Evolutionary conservation across 2,888 invertebrate genomes (phyloP).

Genomic region (Andrena bicolor): DNA sequence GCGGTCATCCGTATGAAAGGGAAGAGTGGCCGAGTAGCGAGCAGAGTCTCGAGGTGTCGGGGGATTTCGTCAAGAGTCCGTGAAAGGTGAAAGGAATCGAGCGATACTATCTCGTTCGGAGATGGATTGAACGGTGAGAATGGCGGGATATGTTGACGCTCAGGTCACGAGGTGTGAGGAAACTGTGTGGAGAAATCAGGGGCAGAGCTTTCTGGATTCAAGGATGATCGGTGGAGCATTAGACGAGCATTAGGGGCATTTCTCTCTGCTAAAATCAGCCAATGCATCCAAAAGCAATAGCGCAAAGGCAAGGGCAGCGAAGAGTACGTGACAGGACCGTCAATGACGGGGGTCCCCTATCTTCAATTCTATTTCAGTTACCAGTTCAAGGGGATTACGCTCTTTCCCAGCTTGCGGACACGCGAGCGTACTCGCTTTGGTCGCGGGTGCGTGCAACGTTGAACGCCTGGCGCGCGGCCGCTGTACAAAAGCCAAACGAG

Average conservation of each 20-base stretch:
- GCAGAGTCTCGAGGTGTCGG: not conserved
- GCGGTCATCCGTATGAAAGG: constrained; percentile 26
- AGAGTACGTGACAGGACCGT: constrained; percentile 13
- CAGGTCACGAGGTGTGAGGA: not conserved
- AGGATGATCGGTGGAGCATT: not conserved
- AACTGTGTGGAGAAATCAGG: not conserved
- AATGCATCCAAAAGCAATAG: constrained; percentile 33
- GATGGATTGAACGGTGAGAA: constrained; percentile 1
- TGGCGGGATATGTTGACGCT: not conserved
- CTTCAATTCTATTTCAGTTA: constrained; percentile 59
- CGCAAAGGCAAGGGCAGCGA: constrained; percentile 4
- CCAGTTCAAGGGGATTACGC: constrained; percentile 52
- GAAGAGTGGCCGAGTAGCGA: constrained; percentile 18
- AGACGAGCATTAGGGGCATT: not conserved
- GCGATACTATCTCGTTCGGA: not conserved
- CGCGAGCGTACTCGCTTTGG: constrained; percentile 32
- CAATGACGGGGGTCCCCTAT: constrained; percentile 30
- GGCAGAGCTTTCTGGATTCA: constrained; percentile 1
- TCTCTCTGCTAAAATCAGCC: too few relatives aligned
- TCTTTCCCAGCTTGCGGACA: constrained; percentile 40
- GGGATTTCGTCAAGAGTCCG: constrained; percentile 3
- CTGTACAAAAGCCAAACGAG: constrained; percentile 71
- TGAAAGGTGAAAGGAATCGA: constrained; percentile 6
- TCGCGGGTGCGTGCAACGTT: constrained; percentile 57
- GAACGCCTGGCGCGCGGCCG: constrained; percentile 60